Percentiles rank a stretch among this genome's conserved stretches.
phyloP scores from a whole-genome alignment of 1,140 invertebrate species.

The Eurosta solidaginis region DNA sequence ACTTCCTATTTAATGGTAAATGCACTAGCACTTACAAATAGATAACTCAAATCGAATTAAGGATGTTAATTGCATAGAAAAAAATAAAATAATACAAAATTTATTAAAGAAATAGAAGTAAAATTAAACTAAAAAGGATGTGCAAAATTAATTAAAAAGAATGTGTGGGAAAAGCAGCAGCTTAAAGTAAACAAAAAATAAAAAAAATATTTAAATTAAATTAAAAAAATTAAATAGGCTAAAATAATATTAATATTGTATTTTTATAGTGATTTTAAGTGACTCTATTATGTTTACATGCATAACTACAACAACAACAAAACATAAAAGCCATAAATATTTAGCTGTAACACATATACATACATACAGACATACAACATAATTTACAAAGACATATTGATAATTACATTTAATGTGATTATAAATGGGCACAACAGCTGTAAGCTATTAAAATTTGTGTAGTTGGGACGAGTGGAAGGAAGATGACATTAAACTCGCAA shows the following conservation, averaged over 20 bases:
- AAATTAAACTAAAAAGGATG: not conserved
- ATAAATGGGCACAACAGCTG: slow-evolving; percentile 21
- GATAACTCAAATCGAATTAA: slow-evolving; percentile 23
- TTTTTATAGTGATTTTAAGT: slow-evolving; percentile 25
- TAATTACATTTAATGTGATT: slow-evolving; percentile 27
- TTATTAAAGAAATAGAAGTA: not conserved
- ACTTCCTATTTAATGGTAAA: not conserved
- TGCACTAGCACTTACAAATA: not conserved
- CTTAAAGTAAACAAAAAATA: not conserved
- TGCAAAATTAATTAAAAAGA: not conserved
- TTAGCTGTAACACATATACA: not conserved
- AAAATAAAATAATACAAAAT: not conserved
- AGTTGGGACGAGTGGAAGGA: not conserved
- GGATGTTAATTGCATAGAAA: slow-evolving; percentile 5
- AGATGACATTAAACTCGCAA: not conserved
- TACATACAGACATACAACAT: too few relatives aligned
- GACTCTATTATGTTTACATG: slow-evolving; percentile 8
- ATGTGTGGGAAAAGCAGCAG: not conserved
- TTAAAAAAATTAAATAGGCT: slow-evolving; percentile 8
- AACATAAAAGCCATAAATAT: not conserved
- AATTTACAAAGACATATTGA: not conserved
- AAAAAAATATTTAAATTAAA: not conserved
- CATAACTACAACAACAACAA: not conserved
- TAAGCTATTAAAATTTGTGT: not conserved
- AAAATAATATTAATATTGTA: slow-evolving; percentile 20